Base-by-base conservation (phyloP, 2,888 invertebrate genomes). In the Augochlorella aurata region DNA sequence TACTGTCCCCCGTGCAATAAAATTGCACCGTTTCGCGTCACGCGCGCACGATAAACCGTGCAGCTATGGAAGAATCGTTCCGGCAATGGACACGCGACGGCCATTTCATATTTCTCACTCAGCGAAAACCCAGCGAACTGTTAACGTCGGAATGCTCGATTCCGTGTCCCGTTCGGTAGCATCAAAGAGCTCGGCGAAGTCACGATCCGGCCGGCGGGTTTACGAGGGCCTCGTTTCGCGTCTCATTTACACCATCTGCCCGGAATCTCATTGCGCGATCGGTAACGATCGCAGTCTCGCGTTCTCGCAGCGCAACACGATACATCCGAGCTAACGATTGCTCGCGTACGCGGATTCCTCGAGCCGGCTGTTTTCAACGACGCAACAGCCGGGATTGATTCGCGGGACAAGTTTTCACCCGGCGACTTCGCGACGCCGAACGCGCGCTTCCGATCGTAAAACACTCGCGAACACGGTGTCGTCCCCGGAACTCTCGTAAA, bases 181-280 rank as follows among this genome's bases (percentile, higher is more conserved):
- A 74, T 77, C 47, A 71, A 54, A 72, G 47, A 45, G 38, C 49
- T 38, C 45, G 71, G 44, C 63, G 68, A 38, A 72, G 47, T 58
- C 50, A 16, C 70, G 74, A 81, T 83, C 68, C 58, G 24, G 29
- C 66, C 45, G 47, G 47, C 29, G 66, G 61, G 61, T 86, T 86
- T 77, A 82, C 74, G 66, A 69, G n/a, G 69, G n/a, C 77, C 71
- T 80, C 69, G 75, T n/a, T 38, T 72, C 77, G 74, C 79, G 74
- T 79, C 85, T 81, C 83, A 79, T 83, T 85, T 77, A 74, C 85
- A 61, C 77, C 61, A 50, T 72, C 65, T 68, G 61, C 24, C 74
- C 66, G 81, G 76, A 78, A 78, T 79, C 65, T 75, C 77, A 66
- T 74, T 70, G 67, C 54, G 66, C 69, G 49, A 45, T 47, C 74